phyloP scores from a whole-genome alignment of 2,797 vertebrate species.

The Yasuhikotakia modesta region DNA sequence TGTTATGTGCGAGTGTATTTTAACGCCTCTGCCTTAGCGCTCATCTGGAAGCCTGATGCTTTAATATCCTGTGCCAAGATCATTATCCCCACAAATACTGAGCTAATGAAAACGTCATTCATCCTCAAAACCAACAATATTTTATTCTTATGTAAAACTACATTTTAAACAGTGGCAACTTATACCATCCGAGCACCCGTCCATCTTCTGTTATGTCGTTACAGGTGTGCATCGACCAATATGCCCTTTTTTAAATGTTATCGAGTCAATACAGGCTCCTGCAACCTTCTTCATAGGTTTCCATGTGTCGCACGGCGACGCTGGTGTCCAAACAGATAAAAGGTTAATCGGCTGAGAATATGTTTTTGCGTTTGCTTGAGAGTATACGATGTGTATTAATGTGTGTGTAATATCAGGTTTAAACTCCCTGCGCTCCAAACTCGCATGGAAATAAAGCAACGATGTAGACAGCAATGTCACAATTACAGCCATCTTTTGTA shows the following conservation, averaged over 20 bases:
- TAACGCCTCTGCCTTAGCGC: slow-evolving; percentile 26
- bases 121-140: not conserved
- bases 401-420: not conserved
- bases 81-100: not conserved
- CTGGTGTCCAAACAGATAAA: slow-evolving; percentile 2
- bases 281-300: not conserved
- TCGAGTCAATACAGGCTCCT: not conserved
- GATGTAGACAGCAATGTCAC: not conserved
- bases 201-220: slow-evolving; percentile 56
- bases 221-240: slow-evolving; percentile 73
- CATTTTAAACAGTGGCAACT: slow-evolving; percentile 23
- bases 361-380: not conserved
- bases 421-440: not conserved
- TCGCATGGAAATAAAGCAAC: not conserved
- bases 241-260: slow-evolving; percentile 14
- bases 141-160: not conserved
- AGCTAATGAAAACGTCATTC: not conserved
- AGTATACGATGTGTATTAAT: not conserved
- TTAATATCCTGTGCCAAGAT: slow-evolving; percentile 17
- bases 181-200: not conserved
- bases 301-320: not conserved
- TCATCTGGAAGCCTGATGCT: slow-evolving; percentile 12
- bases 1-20: slow-evolving; percentile 1
- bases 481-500: not conserved
- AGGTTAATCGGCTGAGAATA: not conserved